phyloP scores from a whole-genome alignment of 2,888 invertebrate genomes.

The Lithophane ornitopus region DNA sequence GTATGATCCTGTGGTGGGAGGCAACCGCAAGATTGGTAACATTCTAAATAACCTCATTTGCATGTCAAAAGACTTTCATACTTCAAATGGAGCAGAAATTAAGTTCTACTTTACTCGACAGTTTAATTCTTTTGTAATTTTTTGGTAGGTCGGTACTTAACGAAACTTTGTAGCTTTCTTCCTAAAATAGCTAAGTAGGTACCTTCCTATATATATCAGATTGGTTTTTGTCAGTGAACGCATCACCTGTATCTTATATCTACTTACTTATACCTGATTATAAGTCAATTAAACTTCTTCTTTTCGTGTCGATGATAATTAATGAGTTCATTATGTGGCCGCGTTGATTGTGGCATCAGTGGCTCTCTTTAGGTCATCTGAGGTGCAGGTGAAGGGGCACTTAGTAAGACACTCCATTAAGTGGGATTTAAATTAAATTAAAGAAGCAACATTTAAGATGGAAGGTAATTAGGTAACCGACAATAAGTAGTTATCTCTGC shows the following conservation, averaged over 20 bases:
- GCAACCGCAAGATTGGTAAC: conserved; percentile 8
- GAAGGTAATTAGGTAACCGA: too few relatives aligned
- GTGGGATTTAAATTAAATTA: background rate
- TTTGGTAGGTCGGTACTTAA: background rate
- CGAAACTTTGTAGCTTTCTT: background rate
- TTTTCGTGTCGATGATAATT: too few relatives aligned
- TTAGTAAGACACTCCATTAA: too few relatives aligned
- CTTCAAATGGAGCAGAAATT: conserved; percentile 30
- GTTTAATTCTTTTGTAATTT: background rate
- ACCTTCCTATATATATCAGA: background rate
- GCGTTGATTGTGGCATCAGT: too few relatives aligned
- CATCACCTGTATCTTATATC: too few relatives aligned
- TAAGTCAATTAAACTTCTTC: background rate
- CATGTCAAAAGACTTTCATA: conserved; percentile 49
- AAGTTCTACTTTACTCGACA: conserved; percentile 6
- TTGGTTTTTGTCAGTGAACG: background rate
- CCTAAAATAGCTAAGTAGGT: background rate
- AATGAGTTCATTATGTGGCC: too few relatives aligned
- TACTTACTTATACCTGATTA: too few relatives aligned
- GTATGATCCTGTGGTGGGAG: background rate
- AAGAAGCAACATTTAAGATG: background rate
- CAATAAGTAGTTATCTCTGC: too few relatives aligned
- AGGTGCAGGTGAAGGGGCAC: too few relatives aligned
- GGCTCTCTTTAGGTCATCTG: too few relatives aligned
- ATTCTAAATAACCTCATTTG: conserved; percentile 50